phyloP scores from a whole-genome alignment of 2,888 invertebrate genomes.

The Tridacna gigas region DNA sequence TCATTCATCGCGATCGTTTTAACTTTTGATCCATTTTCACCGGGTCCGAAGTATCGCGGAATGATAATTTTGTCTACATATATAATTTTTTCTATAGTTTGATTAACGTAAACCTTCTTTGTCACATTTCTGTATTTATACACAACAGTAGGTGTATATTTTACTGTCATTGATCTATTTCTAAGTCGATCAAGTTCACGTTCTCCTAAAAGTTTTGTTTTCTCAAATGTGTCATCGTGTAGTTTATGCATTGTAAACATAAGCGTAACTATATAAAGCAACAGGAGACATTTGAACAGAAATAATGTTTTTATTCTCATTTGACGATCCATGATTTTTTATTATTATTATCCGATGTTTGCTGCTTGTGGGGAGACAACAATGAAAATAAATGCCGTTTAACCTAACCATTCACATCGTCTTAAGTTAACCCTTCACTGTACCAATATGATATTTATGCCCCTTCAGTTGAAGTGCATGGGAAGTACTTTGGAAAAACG shows the following conservation, averaged over 20 bases:
- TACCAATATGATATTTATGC: too few relatives aligned
- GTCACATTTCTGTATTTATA: slow-evolving; percentile 21
- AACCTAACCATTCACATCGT: too few relatives aligned
- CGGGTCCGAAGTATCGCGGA: slow-evolving; percentile 34
- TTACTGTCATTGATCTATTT: neutral
- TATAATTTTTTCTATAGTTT: slow-evolving; percentile 2
- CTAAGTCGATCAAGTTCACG: neutral
- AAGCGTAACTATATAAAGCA: slow-evolving; percentile 2
- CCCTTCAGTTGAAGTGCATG: too few relatives aligned
- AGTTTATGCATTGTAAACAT: neutral
- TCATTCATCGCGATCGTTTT: neutral
- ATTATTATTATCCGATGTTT: too few relatives aligned
- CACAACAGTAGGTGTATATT: neutral
- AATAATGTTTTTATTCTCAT: too few relatives aligned
- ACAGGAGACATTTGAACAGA: slow-evolving; percentile 19
- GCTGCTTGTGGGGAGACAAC: too few relatives aligned
- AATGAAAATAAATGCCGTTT: too few relatives aligned
- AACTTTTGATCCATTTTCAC: slow-evolving; percentile 43
- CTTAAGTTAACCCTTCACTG: too few relatives aligned
- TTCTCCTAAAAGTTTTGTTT: neutral
- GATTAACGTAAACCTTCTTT: slow-evolving; percentile 9
- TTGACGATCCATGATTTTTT: too few relatives aligned
- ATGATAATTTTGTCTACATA: slow-evolving; percentile 5
- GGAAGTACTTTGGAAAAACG: too few relatives aligned
- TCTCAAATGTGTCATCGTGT: neutral